Evolutionary conservation across 2,888 invertebrate genomes (phyloP).

Genomic region (Meiosimyza decipiens): DNA sequence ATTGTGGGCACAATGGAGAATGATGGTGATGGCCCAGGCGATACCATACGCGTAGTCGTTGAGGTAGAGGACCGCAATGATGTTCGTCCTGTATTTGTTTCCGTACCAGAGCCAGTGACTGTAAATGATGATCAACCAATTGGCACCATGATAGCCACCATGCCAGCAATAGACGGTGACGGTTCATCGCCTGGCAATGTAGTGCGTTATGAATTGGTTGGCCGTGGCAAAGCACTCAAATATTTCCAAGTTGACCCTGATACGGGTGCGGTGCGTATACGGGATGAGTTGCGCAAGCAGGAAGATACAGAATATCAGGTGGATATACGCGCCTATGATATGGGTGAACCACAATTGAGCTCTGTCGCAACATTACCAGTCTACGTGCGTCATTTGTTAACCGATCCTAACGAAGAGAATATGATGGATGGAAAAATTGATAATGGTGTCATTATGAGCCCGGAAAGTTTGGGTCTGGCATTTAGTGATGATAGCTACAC

Average conservation of each 20-base stretch:
- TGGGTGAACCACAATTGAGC: conserved; percentile 86
- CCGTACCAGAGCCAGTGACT: conserved; percentile 83
- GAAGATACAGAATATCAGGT: conserved; percentile 89
- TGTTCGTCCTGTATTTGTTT: conserved; percentile 86
- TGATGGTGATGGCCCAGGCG: conserved; percentile 74
- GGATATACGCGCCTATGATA: conserved; percentile 86
- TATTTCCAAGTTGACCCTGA: conserved; percentile 91
- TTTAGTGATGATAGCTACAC: conserved; percentile 90
- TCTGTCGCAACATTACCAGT: conserved; percentile 85
- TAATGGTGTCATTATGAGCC: conserved; percentile 57
- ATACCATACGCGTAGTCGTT: conserved; percentile 73
- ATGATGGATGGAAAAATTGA: conserved; percentile 53
- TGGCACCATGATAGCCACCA: conserved; percentile 81
- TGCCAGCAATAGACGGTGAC: conserved; percentile 85
- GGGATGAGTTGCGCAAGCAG: conserved; percentile 87
- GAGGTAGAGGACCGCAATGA: conserved; percentile 85
- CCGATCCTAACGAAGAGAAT: conserved; percentile 72
- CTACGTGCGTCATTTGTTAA: conserved; percentile 84
- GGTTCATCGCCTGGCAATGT: conserved; percentile 87
- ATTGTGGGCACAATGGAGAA: conserved; percentile 88
- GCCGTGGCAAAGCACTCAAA: conserved; percentile 82
- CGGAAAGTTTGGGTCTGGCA: conserved; percentile 74
- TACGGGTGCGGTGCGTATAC: conserved; percentile 81
- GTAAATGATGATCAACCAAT: conserved; percentile 86
- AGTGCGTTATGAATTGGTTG: conserved; percentile 82